Evolutionary conservation across 2,888 invertebrate species (phyloP), one percentile per base, ranked within the genome.

Genomic region (Perizoma flavofasciatum): DNA sequence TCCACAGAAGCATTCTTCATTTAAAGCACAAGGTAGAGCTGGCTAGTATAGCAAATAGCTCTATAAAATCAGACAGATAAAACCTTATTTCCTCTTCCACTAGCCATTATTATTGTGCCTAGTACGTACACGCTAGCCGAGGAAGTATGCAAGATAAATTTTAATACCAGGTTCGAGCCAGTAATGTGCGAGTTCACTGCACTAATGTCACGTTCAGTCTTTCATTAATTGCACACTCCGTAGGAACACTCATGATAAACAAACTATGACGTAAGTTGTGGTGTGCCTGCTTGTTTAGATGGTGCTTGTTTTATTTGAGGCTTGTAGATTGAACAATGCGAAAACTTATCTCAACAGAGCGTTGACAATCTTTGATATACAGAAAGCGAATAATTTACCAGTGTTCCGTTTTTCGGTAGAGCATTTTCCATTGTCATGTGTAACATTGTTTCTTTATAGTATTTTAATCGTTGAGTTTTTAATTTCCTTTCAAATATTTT

Each of bases 81-180:
- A 44, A 40, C 34, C 10, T 55, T 22, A 43, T 43, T 49, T 49
- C 49, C 55, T 49, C 55, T 50, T 49, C 49, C 49, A 45, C 35
- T 33, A 48, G 45, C 37, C 10, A 60, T 60, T 60, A 55, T 47
- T 60, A 55, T 47, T 50, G 39, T 60, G 55, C 47, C 58, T 77
- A 79, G 79, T 84, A 87, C 89, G 79, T 84, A 87, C 89, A 58
- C 47, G 48, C 47, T 55, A 41, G 54, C 53, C 32, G 50, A 88
- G 90, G 92, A 90, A 91, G 89, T 90, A 89, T 88, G 87, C 87
- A 89, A 89, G 90, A 91, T 90, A 91, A 90, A 86, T 89, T 89
- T 89, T 91, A 92, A 92, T 92, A 86, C 82, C 76, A 72, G 85
- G 83, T 81, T 82, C 70, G 82, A 73, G 81, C 73, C 76, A 75